Evolutionary conservation across 2,797 vertebrate genomes (phyloP).

Genomic region (Petrocephalus schoutedeni): DNA sequence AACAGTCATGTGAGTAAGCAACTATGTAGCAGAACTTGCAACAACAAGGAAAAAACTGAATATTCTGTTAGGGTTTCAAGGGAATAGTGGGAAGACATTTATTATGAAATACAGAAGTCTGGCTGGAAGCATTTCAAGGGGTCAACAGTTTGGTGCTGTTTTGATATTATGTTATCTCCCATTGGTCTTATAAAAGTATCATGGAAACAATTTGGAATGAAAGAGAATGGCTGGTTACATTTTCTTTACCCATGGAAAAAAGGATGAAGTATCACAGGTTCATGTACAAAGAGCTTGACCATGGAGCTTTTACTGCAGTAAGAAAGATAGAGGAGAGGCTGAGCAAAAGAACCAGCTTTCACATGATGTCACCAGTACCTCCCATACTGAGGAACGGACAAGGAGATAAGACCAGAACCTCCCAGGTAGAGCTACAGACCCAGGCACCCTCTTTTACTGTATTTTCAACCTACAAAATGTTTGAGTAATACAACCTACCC

Average conservation of each 20-base stretch:
- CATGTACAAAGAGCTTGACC: background rate
- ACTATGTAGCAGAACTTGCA: background rate
- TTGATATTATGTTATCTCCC: background rate
- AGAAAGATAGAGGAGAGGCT: background rate
- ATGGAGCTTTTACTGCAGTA: background rate
- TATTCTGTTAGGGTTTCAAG: background rate
- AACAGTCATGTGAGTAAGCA: background rate
- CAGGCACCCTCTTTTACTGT: background rate
- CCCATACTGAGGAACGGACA: background rate
- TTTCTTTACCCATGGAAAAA: background rate
- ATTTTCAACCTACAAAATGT: background rate
- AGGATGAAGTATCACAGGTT: background rate
- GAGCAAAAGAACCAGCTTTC: background rate
- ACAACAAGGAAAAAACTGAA: background rate
- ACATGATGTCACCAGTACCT: background rate
- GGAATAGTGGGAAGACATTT: background rate
- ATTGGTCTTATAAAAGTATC: background rate
- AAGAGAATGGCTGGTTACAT: background rate
- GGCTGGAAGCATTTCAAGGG: background rate
- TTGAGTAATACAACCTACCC: background rate
- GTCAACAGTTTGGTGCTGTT: background rate
- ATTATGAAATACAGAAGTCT: constrained; percentile 12
- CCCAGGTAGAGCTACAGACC: background rate
- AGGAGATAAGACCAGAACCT: background rate
- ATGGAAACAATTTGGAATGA: background rate